Conservation (phyloP, 1,140 invertebrate genomes). For the Lamellibrachia luymesi region DNA sequence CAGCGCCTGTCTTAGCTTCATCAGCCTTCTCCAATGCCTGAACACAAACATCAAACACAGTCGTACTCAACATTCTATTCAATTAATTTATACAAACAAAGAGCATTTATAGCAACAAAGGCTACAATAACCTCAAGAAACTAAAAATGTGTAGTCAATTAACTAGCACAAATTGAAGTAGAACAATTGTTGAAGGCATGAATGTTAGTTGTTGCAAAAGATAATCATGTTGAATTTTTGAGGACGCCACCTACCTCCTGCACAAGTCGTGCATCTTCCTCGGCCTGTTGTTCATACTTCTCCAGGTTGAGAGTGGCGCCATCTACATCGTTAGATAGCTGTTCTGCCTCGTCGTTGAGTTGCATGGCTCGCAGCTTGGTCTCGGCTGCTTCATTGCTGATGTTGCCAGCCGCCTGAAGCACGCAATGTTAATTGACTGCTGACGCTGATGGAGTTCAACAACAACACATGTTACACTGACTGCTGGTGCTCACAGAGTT, state of each 20-base stretch:
- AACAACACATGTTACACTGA: too few species aligned
- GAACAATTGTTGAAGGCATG: background rate
- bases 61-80: slow-evolving; percentile 9
- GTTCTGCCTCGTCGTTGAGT: slow-evolving; percentile 75
- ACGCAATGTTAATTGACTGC: slow-evolving; percentile 15
- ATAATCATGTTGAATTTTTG: background rate
- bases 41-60: slow-evolving; percentile 34
- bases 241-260: slow-evolving; percentile 61
- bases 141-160: background rate
- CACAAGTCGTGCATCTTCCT: slow-evolving; percentile 71
- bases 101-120: too few species aligned
- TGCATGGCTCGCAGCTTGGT: slow-evolving; percentile 73
- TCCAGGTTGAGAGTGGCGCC: slow-evolving; percentile 70
- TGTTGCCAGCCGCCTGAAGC: slow-evolving; percentile 70
- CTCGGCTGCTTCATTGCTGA: slow-evolving; percentile 72
- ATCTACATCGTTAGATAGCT: slow-evolving; percentile 70
- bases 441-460: background rate
- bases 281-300: slow-evolving; percentile 72
- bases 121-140: too few species aligned
- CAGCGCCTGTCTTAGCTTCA: slow-evolving; percentile 79
- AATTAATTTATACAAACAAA: background rate
- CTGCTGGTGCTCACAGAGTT: too few species aligned
- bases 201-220: background rate
- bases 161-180: background rate
- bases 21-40: slow-evolving; percentile 76